Percentiles rank a stretch among this genome's conserved stretches.
These are phyloP conservation scores for Ornithoptera priamus DNA, from an alignment of 2,888 invertebrate genomes.

Conservation along the genomic window DNA sequence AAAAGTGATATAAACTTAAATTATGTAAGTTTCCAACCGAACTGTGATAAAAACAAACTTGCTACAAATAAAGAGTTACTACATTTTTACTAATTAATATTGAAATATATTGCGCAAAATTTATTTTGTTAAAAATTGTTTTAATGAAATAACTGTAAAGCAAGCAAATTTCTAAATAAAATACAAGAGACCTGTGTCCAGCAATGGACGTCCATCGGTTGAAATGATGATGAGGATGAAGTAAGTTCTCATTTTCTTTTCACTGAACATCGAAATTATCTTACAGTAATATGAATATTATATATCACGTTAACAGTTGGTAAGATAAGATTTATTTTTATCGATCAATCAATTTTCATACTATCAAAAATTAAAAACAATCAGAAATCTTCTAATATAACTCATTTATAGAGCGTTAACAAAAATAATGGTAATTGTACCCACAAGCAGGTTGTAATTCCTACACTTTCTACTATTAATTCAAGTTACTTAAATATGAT, in stretches of 20 bases:
- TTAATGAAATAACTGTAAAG: neutral
- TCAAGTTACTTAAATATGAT: neutral
- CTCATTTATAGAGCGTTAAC: neutral
- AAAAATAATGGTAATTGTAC: neutral
- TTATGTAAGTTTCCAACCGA: conserved; percentile 6
- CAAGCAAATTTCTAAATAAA: neutral
- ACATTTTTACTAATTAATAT: conserved; percentile 6
- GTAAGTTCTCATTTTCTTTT: too few species aligned
- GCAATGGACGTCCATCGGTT: too few species aligned
- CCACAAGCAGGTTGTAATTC: neutral
- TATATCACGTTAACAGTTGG: too few species aligned
- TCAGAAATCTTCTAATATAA: neutral
- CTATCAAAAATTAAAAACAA: neutral
- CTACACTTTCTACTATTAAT: neutral
- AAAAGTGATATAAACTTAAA: conserved; percentile 22
- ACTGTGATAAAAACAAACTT: conserved; percentile 9
- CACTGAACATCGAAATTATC: too few species aligned
- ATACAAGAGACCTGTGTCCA: too few species aligned
- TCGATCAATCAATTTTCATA: too few species aligned
- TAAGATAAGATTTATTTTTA: too few species aligned
- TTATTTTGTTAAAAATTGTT: neutral
- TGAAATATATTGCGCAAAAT: neutral
- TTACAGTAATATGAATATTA: too few species aligned
- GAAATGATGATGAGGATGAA: too few species aligned
- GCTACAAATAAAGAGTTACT: conserved; percentile 20